Evolutionary conservation across 1,140 invertebrate species (phyloP).

Genomic region (Charaxes varanes): DNA sequence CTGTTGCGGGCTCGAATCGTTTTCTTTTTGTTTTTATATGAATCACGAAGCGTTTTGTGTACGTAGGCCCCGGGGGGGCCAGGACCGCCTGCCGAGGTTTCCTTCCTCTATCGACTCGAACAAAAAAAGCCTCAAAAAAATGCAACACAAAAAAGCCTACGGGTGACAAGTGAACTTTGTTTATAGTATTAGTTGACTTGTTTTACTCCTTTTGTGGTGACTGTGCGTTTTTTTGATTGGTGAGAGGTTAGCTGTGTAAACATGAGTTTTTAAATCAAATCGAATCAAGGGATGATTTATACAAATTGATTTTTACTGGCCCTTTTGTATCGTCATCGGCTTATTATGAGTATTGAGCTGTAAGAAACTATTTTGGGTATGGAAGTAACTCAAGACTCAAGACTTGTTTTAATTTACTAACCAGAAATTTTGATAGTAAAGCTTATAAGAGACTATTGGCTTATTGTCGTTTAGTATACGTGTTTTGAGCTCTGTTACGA

Average conservation of each 20-base stretch:
- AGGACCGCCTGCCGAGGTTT: constrained; percentile 59
- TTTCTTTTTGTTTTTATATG: constrained; percentile 70
- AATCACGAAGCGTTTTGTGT: constrained; percentile 70
- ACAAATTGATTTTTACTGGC: too few relatives aligned
- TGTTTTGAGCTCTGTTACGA: too few relatives aligned
- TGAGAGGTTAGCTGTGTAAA: constrained; percentile 3
- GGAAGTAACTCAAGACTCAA: too few relatives aligned
- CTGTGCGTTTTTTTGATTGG: constrained; percentile 28
- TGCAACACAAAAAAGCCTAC: constrained; percentile 62
- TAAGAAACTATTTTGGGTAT: too few relatives aligned
- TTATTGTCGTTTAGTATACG: too few relatives aligned
- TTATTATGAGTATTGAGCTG: too few relatives aligned
- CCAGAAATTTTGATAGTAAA: too few relatives aligned
- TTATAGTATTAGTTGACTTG: constrained; percentile 66
- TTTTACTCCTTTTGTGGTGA: constrained; percentile 54
- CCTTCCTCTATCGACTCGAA: constrained; percentile 64
- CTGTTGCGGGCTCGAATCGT: constrained; percentile 40
- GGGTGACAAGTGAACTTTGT: constrained; percentile 69
- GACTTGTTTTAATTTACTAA: too few relatives aligned
- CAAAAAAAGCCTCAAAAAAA: constrained; percentile 68
- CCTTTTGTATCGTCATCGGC: too few relatives aligned
- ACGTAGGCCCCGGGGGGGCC: constrained; percentile 46
- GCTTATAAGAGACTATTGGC: too few relatives aligned
- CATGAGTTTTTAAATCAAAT: background rate
- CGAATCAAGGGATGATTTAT: too few relatives aligned